Evolutionary conservation across 2,888 invertebrate genomes (phyloP), one percentile per base, ranked within the genome.

Genomic region (Mythimna ferrago): DNA sequence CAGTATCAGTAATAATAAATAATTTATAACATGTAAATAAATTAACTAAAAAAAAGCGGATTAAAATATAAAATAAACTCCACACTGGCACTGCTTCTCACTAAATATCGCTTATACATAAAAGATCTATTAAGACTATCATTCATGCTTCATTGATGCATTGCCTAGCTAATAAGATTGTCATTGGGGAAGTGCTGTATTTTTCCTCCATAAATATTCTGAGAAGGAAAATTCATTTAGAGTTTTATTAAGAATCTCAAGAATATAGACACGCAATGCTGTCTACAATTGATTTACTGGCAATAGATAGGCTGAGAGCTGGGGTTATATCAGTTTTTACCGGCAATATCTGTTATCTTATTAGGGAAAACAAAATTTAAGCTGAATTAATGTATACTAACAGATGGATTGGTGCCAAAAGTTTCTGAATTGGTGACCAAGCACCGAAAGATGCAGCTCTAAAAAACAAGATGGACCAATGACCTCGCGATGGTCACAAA

Each of bases 241-340:
- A n/a, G 21, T 61, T 69, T 41, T 56, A 54, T 68, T 62, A 51
- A 51, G 16, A 61, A 67, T 73, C 38, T 62, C 21, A 38, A 32
- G 60, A 9, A 32, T 51, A 54, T 35, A 58, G 41, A 65, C 60
- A 68, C 56, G 64, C 66, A 11, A 73, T n/a, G 32, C 6, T 64
- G 54, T 67, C 41, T 38, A 9, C 26, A 44, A 19, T 2, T 65
- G 60, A 78, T 73, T 73, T 78, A 78, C 19, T 35, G 60, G 7
- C 4, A 6, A 60, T 54, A 41, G 21, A 3, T 48, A 63, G 21
- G 1, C 57, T 6, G 19, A 57, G 57, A 78, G 66, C 38, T 32
- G 0, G 21, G 2, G 19, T 71, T 19, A 51, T 0, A 11, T 38
- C 1, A 6, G 0, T 14, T 2, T 44, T 60, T 16, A 48, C 5